Conservation (phyloP, 2,113 vertebrate species). For the Piprites chloris region DNA sequence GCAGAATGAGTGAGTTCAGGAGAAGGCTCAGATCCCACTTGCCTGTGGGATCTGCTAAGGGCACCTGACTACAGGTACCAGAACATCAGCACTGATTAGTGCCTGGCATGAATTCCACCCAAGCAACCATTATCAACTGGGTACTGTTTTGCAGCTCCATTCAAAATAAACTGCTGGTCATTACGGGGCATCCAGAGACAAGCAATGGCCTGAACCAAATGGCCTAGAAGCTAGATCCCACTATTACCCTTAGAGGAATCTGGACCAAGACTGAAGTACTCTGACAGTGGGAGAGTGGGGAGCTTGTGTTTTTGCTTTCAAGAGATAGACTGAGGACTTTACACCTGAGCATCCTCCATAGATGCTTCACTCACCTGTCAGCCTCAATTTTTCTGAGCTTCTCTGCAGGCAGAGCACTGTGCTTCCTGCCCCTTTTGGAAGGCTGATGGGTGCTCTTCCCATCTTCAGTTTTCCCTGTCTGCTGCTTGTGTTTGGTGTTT, state of each 20-base stretch:
- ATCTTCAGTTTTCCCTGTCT: neutral
- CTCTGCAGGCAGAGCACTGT: constrained; percentile 38
- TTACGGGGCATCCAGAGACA: neutral
- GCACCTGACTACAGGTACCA: neutral
- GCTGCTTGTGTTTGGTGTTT: neutral
- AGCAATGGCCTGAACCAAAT: neutral
- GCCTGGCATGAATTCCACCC: neutral
- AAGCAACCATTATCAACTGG: neutral
- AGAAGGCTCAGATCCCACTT: neutral
- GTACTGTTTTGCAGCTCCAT: neutral
- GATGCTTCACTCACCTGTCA: constrained; percentile 72
- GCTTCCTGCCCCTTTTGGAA: constrained; percentile 29
- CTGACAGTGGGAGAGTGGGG: neutral
- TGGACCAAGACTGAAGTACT: neutral
- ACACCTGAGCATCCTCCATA: neutral
- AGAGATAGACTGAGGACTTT: neutral
- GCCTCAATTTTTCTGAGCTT: constrained; percentile 75
- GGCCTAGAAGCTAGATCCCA: neutral
- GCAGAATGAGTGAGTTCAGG: neutral
- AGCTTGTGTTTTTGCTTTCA: neutral
- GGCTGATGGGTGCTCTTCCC: constrained; percentile 17
- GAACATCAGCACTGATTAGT: neutral
- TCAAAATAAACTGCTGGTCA: neutral
- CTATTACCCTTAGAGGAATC: neutral
- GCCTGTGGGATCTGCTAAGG: neutral